These are phyloP conservation scores for Cepaea hortensis DNA, from an alignment of 2,888 invertebrate genomes.

Conservation along the genomic window DNA sequence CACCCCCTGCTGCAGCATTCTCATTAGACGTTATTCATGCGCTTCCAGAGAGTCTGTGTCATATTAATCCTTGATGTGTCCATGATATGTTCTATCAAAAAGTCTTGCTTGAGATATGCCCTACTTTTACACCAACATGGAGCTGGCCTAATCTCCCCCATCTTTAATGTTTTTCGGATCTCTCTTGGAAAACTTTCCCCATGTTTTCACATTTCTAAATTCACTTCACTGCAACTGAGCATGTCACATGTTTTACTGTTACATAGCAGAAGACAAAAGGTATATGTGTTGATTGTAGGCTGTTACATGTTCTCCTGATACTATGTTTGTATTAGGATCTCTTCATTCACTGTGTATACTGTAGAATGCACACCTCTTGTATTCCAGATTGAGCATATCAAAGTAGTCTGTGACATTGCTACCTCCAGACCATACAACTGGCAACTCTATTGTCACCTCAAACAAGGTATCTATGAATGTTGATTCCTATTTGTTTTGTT, in stretches of 20 bases:
- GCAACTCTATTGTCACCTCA: conserved; percentile 82
- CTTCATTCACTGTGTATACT: background rate
- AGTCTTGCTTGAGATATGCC: no score
- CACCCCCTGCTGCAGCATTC: no score
- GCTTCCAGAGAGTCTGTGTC: no score
- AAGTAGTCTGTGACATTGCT: conserved; percentile 94
- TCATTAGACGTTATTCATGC: no score
- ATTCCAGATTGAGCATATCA: conserved; percentile 89
- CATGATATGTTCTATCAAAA: no score
- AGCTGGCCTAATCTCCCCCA: no score
- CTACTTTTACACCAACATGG: no score
- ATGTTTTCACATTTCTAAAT: no score
- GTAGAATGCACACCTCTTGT: background rate
- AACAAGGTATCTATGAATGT: conserved; percentile 63
- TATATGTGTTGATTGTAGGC: background rate
- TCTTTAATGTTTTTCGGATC: no score
- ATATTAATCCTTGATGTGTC: no score
- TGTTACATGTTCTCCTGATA: background rate
- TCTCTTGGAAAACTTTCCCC: no score
- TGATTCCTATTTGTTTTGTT: background rate
- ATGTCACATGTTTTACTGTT: background rate
- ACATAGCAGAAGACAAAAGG: background rate
- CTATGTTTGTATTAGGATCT: background rate
- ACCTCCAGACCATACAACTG: conserved; percentile 93
- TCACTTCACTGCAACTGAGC: no score